Base-by-base conservation (phyloP, 2,797 vertebrate genomes). In the Myoxocephalus aenaeus region DNA sequence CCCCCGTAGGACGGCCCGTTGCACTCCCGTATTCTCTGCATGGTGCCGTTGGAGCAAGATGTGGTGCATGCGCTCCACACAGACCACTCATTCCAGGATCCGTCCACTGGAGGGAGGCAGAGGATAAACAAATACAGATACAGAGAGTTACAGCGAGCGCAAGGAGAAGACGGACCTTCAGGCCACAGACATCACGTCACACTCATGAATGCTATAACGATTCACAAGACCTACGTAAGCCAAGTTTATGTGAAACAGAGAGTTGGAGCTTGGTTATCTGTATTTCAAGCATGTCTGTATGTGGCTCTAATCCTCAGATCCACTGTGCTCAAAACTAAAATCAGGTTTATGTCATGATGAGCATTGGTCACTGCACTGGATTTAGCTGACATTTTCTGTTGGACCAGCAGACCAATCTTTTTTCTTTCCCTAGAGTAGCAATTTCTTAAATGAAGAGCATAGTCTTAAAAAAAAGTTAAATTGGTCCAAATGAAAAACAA, bases 21-120 rank as follows among this genome's bases (percentile, higher is more conserved):
- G 92, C 98, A 99, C 73, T 99, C 98, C 0, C 98, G 92, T 0
- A 95, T 98, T 57, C 97, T 94, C 91, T 98, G 96, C 92, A 95
- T 97, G 74, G 98, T 99, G 10, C 98, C 98, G 10, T 99, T 99
- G 79, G 98, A 97, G 92, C 98, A 99, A 65, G 96, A 95, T 18
- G 96, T 85, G 0, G 98, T 98, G 91, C 98, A 99, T 0, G 93
- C 46, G 69, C 85, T 98, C 98, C 98, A 99, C 75, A 93, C 94
- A 1, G 98, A 97, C 98, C 98, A 99, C 0, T 99, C 98, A 0
- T 97, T 99, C 98, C 98, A 99, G 89, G 95, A 96, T 81, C 98
- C 98, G 0, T 99, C 98, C 95, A 99, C 98, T 99, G 87, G 92
- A 84, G 91, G 90, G 91, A 79, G 48, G 78, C 81, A 93, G 59